Evolutionary conservation across 2,888 invertebrate species (phyloP).

Genomic region (Linyphia triangularis): DNA sequence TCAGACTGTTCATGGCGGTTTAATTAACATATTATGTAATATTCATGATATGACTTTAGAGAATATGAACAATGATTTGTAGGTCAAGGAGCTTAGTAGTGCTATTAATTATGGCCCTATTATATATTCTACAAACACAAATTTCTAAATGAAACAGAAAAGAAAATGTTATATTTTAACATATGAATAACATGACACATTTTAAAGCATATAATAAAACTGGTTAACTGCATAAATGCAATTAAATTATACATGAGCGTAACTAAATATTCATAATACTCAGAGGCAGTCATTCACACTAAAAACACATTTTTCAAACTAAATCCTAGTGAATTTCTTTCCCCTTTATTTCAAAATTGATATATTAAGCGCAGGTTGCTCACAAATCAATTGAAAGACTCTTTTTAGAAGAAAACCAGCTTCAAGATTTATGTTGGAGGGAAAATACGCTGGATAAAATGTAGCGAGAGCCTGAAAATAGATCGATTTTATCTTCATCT

Average conservation of each 20-base stretch:
- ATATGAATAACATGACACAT: too few relatives aligned
- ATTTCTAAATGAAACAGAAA: too few relatives aligned
- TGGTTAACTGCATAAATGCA: too few relatives aligned
- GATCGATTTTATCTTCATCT: slow-evolving; percentile 48
- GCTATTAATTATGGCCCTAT: too few relatives aligned
- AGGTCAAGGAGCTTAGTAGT: too few relatives aligned
- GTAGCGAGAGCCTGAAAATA: slow-evolving; percentile 2
- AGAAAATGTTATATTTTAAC: too few relatives aligned
- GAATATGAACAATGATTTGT: too few relatives aligned
- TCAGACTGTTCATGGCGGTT: too few relatives aligned
- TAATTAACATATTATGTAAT: too few relatives aligned
- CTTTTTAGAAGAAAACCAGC: background rate
- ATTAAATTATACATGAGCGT: background rate
- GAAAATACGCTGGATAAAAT: background rate
- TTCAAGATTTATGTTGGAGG: slow-evolving; percentile 19
- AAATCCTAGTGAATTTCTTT: background rate
- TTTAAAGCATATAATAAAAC: too few relatives aligned
- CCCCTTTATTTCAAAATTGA: background rate
- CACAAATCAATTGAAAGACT: background rate
- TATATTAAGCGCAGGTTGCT: background rate
- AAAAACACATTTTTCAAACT: background rate
- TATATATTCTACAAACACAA: too few relatives aligned
- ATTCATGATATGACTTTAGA: too few relatives aligned
- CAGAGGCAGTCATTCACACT: background rate
- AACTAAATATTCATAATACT: background rate